Base-by-base conservation (phyloP, 2,113 vertebrate species). In the Manacus vitellinus region DNA sequence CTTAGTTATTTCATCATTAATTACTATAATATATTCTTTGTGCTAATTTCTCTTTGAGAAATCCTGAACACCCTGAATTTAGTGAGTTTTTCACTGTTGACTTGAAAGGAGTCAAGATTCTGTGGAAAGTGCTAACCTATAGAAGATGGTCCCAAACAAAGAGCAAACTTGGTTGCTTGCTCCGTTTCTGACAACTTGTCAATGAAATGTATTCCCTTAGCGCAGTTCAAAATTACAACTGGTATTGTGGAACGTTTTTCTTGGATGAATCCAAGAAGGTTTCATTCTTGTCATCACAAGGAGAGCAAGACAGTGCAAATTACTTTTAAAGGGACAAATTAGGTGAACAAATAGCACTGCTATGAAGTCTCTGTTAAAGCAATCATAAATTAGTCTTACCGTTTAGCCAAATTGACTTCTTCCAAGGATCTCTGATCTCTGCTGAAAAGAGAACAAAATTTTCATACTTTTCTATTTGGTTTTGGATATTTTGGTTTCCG, bases 401-500 rank as follows among this genome's bases (percentile, higher is more conserved):
- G 0, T 39, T 54, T 55, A 89, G 7, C 31, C 14, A 70, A 67
- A 30, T 23, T 71, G n/a, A 3, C 49, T 75, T 66, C 23, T 94
- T 84, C 33, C 59, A 80, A 56, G 28, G 83, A 63, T 58, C 46
- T 61, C 31, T 74, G 25, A 17, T 86, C 30, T 85, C 35, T 63
- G 28, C 9, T 80, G 54, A 54, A 85, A 85, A 81, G 9, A 82
- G 62, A 82, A 47, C 16, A 85, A 70, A 93, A 63, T 39, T 82
- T 94, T 73, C 35, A 61, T 68, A 16, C 24, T 82, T 85, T 89
- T 81, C 10, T 37, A 35, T 78, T 62, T 78, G 12, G 52, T 95
- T 82, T 92, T 89, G 28, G 75, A 72, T 90, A 89, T 95, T 94
- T 94, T 88, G 21, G 51, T 65, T 77, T 90, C 63, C 94, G 30